Percentiles rank a stretch among this genome's conserved stretches.
phyloP scores from a whole-genome alignment of 2,797 vertebrate species.

The Lagocephalus sceleratus region DNA sequence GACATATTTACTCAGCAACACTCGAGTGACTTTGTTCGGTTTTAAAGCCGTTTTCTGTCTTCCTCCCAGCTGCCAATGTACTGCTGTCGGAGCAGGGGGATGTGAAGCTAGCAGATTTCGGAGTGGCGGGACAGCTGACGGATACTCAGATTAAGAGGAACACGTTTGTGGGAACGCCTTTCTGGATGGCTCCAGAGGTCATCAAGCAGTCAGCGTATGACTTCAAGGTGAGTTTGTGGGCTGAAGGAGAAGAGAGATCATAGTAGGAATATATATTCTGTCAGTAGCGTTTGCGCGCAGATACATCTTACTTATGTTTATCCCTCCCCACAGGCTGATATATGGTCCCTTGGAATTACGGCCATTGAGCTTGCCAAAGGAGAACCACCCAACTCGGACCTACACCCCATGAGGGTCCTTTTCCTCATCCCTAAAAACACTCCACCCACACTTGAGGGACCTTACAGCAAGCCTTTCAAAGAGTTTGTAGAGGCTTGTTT shows the following conservation, averaged over 20 bases:
- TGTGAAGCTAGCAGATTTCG: slow-evolving; percentile 97
- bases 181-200: slow-evolving; percentile 99
- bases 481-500: slow-evolving; percentile 98
- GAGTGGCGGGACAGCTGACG: slow-evolving; percentile 95
- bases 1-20: neutral
- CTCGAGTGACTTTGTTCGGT: neutral
- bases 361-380: slow-evolving; percentile 98
- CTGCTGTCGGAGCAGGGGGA: slow-evolving; percentile 96
- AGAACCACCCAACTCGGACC: slow-evolving; percentile 96
- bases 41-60: slow-evolving; percentile 11
- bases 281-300: neutral
- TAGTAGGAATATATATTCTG: too few relatives aligned
- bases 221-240: slow-evolving; percentile 84
- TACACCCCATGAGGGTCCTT: slow-evolving; percentile 97
- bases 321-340: slow-evolving; percentile 84
- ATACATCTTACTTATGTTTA: neutral
- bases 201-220: slow-evolving; percentile 99
- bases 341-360: slow-evolving; percentile 98
- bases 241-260: neutral
- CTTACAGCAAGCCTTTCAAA: slow-evolving; percentile 97
- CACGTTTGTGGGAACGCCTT: slow-evolving; percentile 97
- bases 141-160: slow-evolving; percentile 99
- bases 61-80: slow-evolving; percentile 87
- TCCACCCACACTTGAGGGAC: slow-evolving; percentile 92
- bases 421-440: slow-evolving; percentile 99